Evolutionary conservation across 2,888 invertebrate species (phyloP).

Genomic region (Hecatera dysodea): DNA sequence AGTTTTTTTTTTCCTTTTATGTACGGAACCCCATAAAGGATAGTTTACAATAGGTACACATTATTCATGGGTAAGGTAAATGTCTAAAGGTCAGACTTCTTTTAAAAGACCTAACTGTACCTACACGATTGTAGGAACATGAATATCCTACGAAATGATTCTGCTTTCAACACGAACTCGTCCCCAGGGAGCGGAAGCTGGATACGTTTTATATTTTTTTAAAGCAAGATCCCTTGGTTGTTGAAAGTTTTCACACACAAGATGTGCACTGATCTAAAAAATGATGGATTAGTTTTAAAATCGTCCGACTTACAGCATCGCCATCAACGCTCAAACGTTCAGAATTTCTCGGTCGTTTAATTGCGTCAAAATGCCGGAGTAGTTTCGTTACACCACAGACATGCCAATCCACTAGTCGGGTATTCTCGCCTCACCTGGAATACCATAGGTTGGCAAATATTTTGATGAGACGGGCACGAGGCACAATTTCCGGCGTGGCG

Average conservation of each 20-base stretch:
- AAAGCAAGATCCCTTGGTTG: slow-evolving; percentile 1
- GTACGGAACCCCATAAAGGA: no score
- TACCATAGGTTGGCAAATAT: slow-evolving; percentile 41
- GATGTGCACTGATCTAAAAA: slow-evolving; percentile 5
- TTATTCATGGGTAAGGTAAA: slow-evolving; percentile 21
- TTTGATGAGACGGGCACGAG: slow-evolving; percentile 26
- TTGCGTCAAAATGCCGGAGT: slow-evolving; percentile 3
- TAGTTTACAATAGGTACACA: background rate
- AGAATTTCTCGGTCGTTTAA: slow-evolving; percentile 4
- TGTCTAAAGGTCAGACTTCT: slow-evolving; percentile 33
- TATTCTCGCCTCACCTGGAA: slow-evolving; percentile 27
- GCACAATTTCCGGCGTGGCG: slow-evolving; percentile 42
- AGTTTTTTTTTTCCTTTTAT: no score
- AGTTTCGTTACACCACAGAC: slow-evolving; percentile 16
- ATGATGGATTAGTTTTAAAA: background rate
- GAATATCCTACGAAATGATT: slow-evolving; percentile 45
- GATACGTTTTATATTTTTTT: slow-evolving; percentile 24
- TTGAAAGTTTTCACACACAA: background rate
- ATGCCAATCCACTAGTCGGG: slow-evolving; percentile 8
- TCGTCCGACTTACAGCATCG: background rate
- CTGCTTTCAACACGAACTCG: slow-evolving; percentile 31
- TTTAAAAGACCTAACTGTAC: slow-evolving; percentile 13
- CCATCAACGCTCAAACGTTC: background rate
- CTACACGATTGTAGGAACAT: slow-evolving; percentile 28
- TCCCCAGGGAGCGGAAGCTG: slow-evolving; percentile 6